Conservation (phyloP, 2,888 invertebrate species). For the Ophraella communa region DNA sequence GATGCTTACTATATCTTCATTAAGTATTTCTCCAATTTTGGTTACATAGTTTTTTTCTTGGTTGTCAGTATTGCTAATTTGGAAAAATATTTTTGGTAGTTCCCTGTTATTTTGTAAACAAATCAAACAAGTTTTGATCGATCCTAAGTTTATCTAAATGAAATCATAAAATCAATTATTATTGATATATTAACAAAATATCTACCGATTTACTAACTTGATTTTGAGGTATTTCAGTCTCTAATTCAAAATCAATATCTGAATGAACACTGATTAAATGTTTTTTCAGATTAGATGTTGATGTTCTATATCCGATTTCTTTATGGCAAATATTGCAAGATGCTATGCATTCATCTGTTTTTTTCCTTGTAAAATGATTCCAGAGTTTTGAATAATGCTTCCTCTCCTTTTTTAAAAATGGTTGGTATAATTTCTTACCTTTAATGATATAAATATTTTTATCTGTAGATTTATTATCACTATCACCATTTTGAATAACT, state of each 20-base stretch:
- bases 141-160: neutral
- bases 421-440: neutral
- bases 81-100: neutral
- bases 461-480: neutral
- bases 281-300: neutral
- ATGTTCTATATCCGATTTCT: neutral
- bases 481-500: neutral
- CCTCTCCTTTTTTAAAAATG: neutral
- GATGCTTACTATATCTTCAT: neutral
- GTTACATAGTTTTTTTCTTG: neutral
- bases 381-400: neutral
- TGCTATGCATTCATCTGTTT: neutral
- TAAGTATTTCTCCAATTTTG: neutral
- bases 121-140: neutral
- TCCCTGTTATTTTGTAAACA: neutral
- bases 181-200: neutral
- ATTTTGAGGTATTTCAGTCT: neutral
- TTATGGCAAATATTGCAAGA: neutral
- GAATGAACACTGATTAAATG: neutral
- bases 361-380: constrained; percentile 1
- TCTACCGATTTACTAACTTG: neutral
- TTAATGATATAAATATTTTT: neutral
- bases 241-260: neutral
- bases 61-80: neutral
- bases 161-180: neutral